Conservation (phyloP, 2,888 invertebrate genomes). For the Chouioia cunea region DNA sequence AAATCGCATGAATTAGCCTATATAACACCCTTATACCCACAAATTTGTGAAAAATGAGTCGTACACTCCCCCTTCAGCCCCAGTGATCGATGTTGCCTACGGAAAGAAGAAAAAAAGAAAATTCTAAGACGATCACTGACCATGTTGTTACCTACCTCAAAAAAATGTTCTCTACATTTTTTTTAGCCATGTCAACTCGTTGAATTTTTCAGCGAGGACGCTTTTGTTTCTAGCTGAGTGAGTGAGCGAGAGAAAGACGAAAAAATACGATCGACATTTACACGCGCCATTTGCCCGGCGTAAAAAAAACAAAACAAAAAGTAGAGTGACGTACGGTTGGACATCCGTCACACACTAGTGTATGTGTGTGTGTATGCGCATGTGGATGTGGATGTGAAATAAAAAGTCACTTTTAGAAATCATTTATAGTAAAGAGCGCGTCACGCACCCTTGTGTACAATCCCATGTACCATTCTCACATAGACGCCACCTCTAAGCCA, state of each 20-base stretch:
- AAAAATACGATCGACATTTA: too few species aligned
- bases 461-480: too few species aligned
- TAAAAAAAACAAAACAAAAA: neutral
- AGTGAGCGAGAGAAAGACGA: too few species aligned
- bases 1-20: too few species aligned
- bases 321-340: conserved; percentile 18
- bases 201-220: neutral
- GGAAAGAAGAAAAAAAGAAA: neutral
- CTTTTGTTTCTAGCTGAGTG: too few species aligned
- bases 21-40: too few species aligned
- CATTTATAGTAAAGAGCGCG: conserved; percentile 36
- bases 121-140: neutral
- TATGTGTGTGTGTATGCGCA: neutral
- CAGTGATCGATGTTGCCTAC: too few species aligned
- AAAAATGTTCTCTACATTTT: neutral
- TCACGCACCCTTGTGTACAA: neutral
- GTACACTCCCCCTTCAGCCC: too few species aligned
- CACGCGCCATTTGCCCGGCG: too few species aligned
- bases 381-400: neutral
- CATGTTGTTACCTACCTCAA: too few species aligned
- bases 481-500: conserved; percentile 53
- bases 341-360: conserved; percentile 8
- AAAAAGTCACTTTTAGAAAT: conserved; percentile 32
- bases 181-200: conserved; percentile 14
- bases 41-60: too few species aligned